These are phyloP conservation scores for Dugesia japonica DNA, from an alignment of 2,888 invertebrate species.

Conservation along the genomic window DNA sequence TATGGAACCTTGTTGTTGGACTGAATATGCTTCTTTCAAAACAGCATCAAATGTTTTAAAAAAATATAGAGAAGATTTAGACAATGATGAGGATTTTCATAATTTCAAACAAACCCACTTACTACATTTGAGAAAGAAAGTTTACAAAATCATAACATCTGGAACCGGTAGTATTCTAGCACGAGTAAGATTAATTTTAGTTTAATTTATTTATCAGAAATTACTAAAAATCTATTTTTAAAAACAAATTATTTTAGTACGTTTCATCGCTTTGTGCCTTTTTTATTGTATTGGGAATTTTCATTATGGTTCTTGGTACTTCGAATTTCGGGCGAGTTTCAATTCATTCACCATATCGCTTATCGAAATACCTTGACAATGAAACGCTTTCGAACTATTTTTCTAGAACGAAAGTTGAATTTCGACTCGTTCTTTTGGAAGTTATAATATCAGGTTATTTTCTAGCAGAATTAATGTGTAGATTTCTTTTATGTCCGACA, in stretches of 20 bases:
- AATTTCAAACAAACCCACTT: not conserved
- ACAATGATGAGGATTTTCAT: not conserved
- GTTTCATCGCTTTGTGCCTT: not conserved
- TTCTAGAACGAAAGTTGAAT: not conserved
- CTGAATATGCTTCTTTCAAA: not conserved
- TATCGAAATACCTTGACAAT: not conserved
- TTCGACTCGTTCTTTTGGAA: not conserved
- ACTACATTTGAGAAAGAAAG: not conserved
- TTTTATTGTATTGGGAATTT: not conserved
- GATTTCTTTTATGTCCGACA: not conserved
- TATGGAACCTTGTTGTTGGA: conserved; percentile 10
- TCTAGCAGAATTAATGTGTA: not conserved
- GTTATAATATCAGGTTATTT: not conserved
- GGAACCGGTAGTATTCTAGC: not conserved
- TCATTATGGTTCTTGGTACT: not conserved
- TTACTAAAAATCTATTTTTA: too few relatives aligned
- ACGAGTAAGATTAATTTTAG: too few relatives aligned
- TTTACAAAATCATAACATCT: not conserved
- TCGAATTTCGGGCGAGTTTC: not conserved
- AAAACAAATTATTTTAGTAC: too few relatives aligned
- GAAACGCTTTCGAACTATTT: not conserved
- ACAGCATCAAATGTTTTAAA: not conserved
- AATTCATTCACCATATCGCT: not conserved
- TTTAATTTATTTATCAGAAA: too few relatives aligned
- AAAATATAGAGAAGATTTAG: conserved; percentile 3